Evolutionary conservation across 2,797 vertebrate genomes (phyloP).

Genomic region (Rhabdomys pumilio): DNA sequence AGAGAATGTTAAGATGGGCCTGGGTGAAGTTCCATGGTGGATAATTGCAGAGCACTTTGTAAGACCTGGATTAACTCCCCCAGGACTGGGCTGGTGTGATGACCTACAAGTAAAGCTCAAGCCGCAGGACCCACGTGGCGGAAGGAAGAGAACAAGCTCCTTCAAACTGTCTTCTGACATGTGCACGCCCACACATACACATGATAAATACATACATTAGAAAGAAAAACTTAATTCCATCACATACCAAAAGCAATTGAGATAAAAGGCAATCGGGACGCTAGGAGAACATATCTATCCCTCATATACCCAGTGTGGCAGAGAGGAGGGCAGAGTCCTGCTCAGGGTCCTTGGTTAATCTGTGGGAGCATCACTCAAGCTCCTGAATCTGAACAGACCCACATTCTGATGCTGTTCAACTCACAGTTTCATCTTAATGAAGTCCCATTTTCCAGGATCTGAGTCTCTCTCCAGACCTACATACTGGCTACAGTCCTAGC

Average conservation of each 20-base stretch:
- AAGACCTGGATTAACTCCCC: not conserved
- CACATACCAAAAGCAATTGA: not conserved
- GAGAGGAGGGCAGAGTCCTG: not conserved
- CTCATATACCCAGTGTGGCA: accelerated
- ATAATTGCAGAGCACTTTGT: not conserved
- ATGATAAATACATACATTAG: not conserved
- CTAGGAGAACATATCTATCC: accelerated
- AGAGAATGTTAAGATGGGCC: not conserved
- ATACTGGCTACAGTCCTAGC: not conserved
- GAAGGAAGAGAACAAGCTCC: not conserved
- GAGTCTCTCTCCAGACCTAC: not conserved
- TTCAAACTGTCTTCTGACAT: not conserved
- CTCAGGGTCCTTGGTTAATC: not conserved
- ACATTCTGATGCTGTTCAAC: accelerated
- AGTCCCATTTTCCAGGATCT: not conserved
- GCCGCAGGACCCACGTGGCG: not conserved
- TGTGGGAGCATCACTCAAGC: accelerated
- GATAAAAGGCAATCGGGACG: accelerated
- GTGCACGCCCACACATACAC: not conserved
- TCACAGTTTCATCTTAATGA: not conserved
- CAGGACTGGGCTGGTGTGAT: not conserved
- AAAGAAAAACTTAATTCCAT: not conserved
- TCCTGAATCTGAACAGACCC: accelerated
- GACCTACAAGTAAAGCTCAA: not conserved
- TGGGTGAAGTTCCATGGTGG: too few relatives aligned